These are phyloP conservation scores for Drosophila rhopaloa DNA, from an alignment of 1,140 invertebrate genomes.

Conservation along the genomic window DNA sequence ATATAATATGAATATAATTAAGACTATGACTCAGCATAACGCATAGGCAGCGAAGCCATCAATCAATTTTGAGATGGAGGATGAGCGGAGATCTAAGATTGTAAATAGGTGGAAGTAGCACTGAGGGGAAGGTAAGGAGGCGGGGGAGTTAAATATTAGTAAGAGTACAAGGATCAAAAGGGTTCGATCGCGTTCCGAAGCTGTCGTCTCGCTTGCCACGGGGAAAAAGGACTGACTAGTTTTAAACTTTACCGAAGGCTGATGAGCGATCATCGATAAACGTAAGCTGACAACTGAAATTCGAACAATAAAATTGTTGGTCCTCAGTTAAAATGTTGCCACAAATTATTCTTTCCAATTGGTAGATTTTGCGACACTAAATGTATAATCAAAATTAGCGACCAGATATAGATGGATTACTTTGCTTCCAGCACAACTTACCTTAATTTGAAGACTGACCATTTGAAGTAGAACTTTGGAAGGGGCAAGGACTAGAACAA, in stretches of 20 bases:
- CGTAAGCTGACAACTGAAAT: constrained; percentile 14
- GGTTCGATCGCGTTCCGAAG: constrained; percentile 3
- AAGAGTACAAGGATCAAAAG: background rate
- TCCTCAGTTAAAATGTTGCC: constrained; percentile 19
- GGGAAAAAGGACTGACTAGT: constrained; percentile 40
- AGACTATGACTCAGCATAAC: constrained; percentile 57
- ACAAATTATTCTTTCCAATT: constrained; percentile 51
- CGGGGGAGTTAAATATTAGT: background rate
- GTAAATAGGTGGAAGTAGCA: constrained; percentile 13
- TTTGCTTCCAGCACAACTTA: constrained; percentile 45
- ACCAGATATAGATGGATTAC: constrained; percentile 12
- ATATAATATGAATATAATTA: constrained; percentile 42
- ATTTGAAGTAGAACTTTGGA: constrained; percentile 67
- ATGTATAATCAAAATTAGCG: constrained; percentile 72
- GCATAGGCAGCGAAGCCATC: constrained; percentile 34
- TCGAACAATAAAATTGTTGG: constrained; percentile 56
- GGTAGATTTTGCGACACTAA: constrained; percentile 33
- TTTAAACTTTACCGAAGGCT: constrained; percentile 23
- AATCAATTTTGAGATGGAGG: constrained; percentile 22
- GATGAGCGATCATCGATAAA: constrained; percentile 11
- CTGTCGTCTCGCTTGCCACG: background rate
- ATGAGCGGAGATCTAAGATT: constrained; percentile 4
- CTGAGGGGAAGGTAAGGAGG: constrained; percentile 7
- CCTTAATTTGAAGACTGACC: constrained; percentile 78
- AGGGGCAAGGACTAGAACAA: constrained; percentile 20